phyloP scores from a whole-genome alignment of 92 coral and sea anemone genomes.

The Nematostella vectensis region DNA sequence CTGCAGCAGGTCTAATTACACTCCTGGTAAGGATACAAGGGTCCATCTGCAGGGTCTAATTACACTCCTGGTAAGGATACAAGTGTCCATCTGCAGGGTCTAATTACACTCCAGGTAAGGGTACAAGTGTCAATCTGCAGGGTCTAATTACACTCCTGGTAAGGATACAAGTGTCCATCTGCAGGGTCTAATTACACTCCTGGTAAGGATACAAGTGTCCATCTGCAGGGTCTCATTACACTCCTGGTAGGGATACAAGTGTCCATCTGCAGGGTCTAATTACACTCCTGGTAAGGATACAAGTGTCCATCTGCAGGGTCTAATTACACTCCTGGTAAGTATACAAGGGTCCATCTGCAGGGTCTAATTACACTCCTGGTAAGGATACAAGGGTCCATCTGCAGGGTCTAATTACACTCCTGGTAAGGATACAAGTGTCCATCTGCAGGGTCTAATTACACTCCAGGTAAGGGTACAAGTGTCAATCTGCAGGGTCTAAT shows the following conservation, averaged over 20 bases:
- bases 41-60: conserved; percentile 3
- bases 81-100: not conserved
- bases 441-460: conserved; percentile 27
- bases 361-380: conserved; percentile 61
- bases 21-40: conserved; percentile 34
- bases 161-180: not conserved
- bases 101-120: conserved; percentile 53
- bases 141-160: conserved; percentile 61
- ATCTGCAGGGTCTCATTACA: conserved; percentile 26
- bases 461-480: conserved; percentile 34
- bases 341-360: not conserved
- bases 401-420: conserved; percentile 47
- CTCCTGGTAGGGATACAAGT: conserved; percentile 33
- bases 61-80: conserved; percentile 47
- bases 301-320: not conserved
- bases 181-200: conserved; percentile 47
- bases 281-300: conserved; percentile 47
- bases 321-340: conserved; percentile 53
- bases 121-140: not conserved
- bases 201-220: conserved; percentile 18
- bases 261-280: conserved; percentile 3
- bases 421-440: conserved; percentile 18
- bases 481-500: too few species aligned
- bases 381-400: not conserved
- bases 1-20: conserved; percentile 33